phyloP scores from a whole-genome alignment of 64 coral and sea anemone species.

The Acropora yongei region DNA sequence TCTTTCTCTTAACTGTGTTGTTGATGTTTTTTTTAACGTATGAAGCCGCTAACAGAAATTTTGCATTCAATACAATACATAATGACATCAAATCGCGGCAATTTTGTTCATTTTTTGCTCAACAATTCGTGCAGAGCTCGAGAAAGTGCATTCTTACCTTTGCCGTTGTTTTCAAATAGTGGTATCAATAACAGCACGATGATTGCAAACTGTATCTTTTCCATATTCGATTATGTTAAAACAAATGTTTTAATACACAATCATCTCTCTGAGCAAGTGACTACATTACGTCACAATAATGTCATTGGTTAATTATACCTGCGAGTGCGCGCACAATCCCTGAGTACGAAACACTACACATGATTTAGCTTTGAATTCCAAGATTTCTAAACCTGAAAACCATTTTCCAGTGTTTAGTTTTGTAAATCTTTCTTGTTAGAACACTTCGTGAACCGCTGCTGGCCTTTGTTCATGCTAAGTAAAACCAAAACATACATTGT shows the following conservation, averaged over 20 bases:
- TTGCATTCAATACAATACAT: neutral
- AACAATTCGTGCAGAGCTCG: neutral
- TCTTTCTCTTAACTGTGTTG: too few relatives aligned
- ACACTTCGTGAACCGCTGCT: too few relatives aligned
- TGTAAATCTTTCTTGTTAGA: too few relatives aligned
- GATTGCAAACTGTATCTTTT: neutral
- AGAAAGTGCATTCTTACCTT: neutral
- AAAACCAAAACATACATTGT: too few relatives aligned
- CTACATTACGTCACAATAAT: neutral
- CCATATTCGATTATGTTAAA: neutral
- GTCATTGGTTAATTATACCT: neutral
- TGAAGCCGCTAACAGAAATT: neutral
- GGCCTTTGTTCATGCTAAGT: too few relatives aligned
- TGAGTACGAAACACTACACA: too few relatives aligned
- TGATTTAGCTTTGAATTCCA: too few relatives aligned
- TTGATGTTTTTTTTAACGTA: too few relatives aligned
- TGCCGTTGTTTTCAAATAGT: neutral
- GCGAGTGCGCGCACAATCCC: neutral
- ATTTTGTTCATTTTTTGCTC: neutral
- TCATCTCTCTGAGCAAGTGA: neutral
- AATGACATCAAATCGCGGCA: neutral
- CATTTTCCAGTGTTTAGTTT: too few relatives aligned
- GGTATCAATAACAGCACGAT: neutral
- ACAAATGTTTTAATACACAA: neutral
- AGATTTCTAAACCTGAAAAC: too few relatives aligned